phyloP scores from a whole-genome alignment of 2,888 invertebrate genomes.

The Eupsilia transversa region DNA sequence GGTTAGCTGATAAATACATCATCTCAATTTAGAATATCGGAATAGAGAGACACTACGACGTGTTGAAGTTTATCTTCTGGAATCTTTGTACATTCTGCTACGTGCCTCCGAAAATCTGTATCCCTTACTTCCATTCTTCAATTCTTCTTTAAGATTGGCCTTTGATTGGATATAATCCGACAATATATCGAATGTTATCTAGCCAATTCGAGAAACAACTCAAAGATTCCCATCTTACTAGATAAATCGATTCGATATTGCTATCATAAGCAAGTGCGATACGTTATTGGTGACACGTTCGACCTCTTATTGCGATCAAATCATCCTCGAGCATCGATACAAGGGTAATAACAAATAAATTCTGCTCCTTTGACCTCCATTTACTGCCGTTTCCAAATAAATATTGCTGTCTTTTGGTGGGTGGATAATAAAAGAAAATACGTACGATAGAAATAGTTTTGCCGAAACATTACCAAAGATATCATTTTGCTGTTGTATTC shows the following conservation, averaged over 20 bases:
- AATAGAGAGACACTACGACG: not conserved
- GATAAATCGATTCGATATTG: conserved; percentile 36
- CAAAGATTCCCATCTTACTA: conserved; percentile 9
- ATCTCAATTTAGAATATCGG: not conserved
- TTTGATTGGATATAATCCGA: not conserved
- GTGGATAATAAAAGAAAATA: conserved; percentile 2
- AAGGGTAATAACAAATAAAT: conserved; percentile 45
- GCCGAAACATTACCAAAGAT: not conserved
- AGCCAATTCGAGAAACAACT: conserved; percentile 7
- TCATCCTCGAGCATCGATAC: conserved; percentile 50
- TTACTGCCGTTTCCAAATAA: conserved; percentile 45
- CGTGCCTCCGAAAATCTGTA: not conserved
- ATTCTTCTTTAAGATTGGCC: not conserved
- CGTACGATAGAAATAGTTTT: not conserved
- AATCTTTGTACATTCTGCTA: not conserved
- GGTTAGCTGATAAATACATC: not conserved
- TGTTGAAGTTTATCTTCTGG: not conserved
- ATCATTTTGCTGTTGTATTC: not conserved
- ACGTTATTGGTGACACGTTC: conserved; percentile 56
- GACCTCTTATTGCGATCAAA: conserved; percentile 58
- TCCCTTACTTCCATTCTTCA: not conserved
- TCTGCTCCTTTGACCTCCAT: conserved; percentile 35
- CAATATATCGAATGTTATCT: not conserved
- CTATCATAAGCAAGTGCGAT: conserved; percentile 35
- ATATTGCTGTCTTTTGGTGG: conserved; percentile 35